phyloP scores from a whole-genome alignment of 2,888 invertebrate genomes.

The Alcis repandata region DNA sequence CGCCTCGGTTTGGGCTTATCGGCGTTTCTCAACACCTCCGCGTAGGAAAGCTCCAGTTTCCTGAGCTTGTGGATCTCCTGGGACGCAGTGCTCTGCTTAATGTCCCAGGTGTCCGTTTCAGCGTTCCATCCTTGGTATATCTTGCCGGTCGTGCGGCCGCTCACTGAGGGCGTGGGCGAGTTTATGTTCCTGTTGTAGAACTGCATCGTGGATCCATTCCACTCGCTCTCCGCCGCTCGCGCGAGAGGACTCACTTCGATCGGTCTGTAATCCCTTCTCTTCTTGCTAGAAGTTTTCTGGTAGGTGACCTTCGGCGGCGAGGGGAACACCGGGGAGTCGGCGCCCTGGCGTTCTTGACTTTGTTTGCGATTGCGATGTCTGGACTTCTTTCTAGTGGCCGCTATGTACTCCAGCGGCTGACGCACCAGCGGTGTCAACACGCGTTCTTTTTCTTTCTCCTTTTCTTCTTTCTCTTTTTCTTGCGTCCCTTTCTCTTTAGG shows the following conservation, averaged over 20 bases:
- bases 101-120: constrained; percentile 81
- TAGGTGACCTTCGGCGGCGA: constrained; percentile 89
- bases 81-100: constrained; percentile 90
- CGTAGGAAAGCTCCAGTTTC: constrained; percentile 93
- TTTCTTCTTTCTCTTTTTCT: constrained; percentile 56
- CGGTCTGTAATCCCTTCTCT: constrained; percentile 86
- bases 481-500: constrained; percentile 60
- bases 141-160: constrained; percentile 78
- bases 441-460: constrained; percentile 77
- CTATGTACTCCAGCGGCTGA: constrained; percentile 91
- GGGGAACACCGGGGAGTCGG: constrained; percentile 90
- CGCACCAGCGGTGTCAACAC: constrained; percentile 89
- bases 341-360: constrained; percentile 87
- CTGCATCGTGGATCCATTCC: constrained; percentile 91
- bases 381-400: constrained; percentile 90
- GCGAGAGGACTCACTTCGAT: constrained; percentile 84
- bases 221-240: constrained; percentile 76
- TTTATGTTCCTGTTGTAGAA: constrained; percentile 89
- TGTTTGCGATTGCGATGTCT: constrained; percentile 89
- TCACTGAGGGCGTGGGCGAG: constrained; percentile 87
- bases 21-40: constrained; percentile 92
- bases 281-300: constrained; percentile 85
- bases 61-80: constrained; percentile 94
- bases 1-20: constrained; percentile 86
- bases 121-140: constrained; percentile 83